Percentiles rank a stretch among this genome's conserved stretches.
These are phyloP conservation scores for Anguilla anguilla DNA, from an alignment of 2,797 vertebrate genomes.

Conservation along the genomic window DNA sequence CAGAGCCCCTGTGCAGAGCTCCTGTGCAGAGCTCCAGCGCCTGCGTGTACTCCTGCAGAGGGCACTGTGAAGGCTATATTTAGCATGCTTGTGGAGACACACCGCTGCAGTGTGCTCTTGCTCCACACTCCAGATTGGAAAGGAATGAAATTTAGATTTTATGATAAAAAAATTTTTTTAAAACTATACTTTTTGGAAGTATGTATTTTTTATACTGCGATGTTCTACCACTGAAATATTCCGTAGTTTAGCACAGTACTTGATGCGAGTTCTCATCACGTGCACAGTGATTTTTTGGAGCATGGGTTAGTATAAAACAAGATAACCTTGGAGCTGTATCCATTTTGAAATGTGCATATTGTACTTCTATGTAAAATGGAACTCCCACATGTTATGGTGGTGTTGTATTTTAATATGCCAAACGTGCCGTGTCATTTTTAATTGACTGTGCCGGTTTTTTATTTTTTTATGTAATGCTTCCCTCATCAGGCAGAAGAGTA, in stretches of 20 bases:
- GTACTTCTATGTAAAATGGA: neutral
- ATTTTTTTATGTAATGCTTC: neutral
- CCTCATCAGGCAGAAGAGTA: neutral
- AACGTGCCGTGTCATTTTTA: neutral
- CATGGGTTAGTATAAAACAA: neutral
- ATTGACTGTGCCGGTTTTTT: neutral
- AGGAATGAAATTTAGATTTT: neutral
- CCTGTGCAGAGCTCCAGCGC: too few relatives aligned
- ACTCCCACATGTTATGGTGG: neutral
- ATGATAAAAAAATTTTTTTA: neutral
- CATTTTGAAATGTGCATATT: conserved; percentile 6
- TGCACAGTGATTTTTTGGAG: neutral
- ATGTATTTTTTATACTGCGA: neutral
- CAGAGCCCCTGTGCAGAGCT: too few relatives aligned
- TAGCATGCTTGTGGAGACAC: neutral
- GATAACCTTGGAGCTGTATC: neutral
- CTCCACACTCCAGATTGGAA: neutral
- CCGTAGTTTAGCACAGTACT: neutral
- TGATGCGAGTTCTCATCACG: neutral
- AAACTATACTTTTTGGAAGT: neutral
- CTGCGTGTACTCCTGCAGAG: neutral
- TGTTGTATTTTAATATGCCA: conserved; percentile 26
- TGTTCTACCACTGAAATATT: conserved; percentile 3
- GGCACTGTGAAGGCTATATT: neutral
- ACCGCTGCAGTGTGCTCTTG: neutral